Percentiles rank a stretch among this genome's conserved stretches.
phyloP scores from a whole-genome alignment of 2,797 vertebrate species.

The Dendrocincla fuliginosa region DNA sequence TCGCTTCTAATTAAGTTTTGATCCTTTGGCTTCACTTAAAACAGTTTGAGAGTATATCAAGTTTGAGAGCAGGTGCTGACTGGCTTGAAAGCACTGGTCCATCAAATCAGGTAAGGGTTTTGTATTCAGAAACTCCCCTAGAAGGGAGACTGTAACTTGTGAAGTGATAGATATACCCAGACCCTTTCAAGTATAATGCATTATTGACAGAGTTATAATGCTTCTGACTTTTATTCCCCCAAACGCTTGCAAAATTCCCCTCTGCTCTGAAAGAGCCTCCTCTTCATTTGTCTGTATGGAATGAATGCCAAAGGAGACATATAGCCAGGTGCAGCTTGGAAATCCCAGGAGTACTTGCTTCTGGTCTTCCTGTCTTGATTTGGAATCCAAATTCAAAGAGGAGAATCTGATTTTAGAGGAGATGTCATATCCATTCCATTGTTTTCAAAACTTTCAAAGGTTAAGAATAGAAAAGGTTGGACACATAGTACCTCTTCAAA shows the following conservation, averaged over 20 bases:
- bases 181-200: slow-evolving; percentile 48
- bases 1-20: slow-evolving; percentile 87
- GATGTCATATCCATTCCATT: background rate
- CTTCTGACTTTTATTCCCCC: slow-evolving; percentile 2
- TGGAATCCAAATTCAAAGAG: background rate
- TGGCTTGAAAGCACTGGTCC: slow-evolving; percentile 75
- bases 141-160: slow-evolving; percentile 41
- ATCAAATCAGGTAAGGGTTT: slow-evolving; percentile 70
- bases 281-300: background rate
- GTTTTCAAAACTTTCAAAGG: background rate
- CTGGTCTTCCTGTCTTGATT: background rate
- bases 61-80: slow-evolving; percentile 89
- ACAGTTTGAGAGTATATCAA: slow-evolving; percentile 77
- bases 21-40: slow-evolving; percentile 91
- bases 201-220: slow-evolving; percentile 39
- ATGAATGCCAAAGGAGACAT: background rate
- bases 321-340: slow-evolving; percentile 21
- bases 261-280: background rate
- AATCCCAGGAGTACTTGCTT: background rate
- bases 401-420: background rate
- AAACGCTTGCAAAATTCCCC: background rate
- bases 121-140: slow-evolving; percentile 47
- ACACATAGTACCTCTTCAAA: background rate
- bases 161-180: slow-evolving; percentile 19
- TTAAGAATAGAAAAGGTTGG: background rate